Evolutionary conservation across 2,888 invertebrate species (phyloP).

Genomic region (Dynastes hyllus): DNA sequence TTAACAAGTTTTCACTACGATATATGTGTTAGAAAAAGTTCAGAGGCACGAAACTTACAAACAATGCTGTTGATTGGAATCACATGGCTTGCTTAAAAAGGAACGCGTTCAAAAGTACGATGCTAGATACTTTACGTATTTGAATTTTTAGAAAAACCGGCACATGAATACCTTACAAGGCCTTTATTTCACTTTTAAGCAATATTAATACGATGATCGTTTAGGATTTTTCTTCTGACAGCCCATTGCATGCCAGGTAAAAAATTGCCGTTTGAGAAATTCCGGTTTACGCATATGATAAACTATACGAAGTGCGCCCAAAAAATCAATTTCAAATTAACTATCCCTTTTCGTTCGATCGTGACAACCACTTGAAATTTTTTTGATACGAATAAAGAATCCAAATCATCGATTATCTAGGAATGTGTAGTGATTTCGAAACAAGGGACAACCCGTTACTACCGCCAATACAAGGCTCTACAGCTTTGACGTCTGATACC

Average conservation of each 20-base stretch:
- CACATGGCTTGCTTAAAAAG: background rate
- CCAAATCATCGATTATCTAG: too few relatives aligned
- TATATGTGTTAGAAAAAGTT: conserved; percentile 33
- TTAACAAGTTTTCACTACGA: conserved; percentile 25
- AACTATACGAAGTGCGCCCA: background rate
- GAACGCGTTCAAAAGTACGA: background rate
- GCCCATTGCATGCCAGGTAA: background rate
- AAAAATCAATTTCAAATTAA: too few relatives aligned
- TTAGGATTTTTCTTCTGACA: background rate
- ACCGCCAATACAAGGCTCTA: too few relatives aligned
- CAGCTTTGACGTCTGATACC: too few relatives aligned
- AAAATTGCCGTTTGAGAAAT: background rate
- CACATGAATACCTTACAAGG: background rate
- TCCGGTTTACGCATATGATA: conserved; percentile 6
- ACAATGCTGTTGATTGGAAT: conserved; percentile 25
- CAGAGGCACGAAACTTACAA: conserved; percentile 17
- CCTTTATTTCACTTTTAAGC: background rate
- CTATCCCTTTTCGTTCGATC: too few relatives aligned
- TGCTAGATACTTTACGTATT: background rate
- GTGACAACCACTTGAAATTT: too few relatives aligned
- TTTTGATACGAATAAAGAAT: too few relatives aligned
- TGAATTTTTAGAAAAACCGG: background rate
- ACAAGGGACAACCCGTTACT: too few relatives aligned
- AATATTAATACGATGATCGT: background rate
- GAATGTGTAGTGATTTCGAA: too few relatives aligned